These are phyloP conservation scores for Hydropsyche tenuis DNA, from an alignment of 1,140 invertebrate species.

Conservation along the genomic window DNA sequence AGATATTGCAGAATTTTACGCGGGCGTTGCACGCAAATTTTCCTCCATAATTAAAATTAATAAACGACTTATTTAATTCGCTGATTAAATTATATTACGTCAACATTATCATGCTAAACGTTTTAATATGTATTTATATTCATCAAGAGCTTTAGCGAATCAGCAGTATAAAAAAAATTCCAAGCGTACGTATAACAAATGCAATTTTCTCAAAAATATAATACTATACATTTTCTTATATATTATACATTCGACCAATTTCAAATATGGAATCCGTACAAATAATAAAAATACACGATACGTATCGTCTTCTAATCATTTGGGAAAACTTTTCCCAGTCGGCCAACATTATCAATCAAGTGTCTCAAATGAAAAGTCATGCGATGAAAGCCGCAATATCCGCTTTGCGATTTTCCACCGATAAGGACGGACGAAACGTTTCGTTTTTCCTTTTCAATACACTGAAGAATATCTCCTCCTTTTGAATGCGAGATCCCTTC, in stretches of 20 bases:
- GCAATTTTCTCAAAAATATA: too few species aligned
- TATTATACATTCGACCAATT: too few species aligned
- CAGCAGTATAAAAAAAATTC: too few species aligned
- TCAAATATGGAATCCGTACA: too few species aligned
- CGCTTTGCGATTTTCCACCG: constrained; percentile 10
- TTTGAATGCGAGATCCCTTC: constrained; percentile 24
- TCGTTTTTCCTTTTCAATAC: not conserved
- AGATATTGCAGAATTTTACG: not conserved
- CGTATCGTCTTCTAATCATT: not conserved
- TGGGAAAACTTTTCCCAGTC: not conserved
- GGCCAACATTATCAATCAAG: constrained; percentile 22
- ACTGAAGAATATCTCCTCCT: not conserved
- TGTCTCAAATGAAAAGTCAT: constrained; percentile 23
- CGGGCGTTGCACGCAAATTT: not conserved
- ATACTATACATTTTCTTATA: too few species aligned
- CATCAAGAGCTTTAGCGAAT: too few species aligned
- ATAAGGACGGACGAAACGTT: not conserved
- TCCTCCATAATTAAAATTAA: not conserved
- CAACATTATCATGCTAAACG: too few species aligned
- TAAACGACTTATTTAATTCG: not conserved
- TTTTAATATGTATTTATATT: too few species aligned
- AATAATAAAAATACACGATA: not conserved
- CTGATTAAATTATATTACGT: not conserved
- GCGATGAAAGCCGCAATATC: constrained; percentile 28
- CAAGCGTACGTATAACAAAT: too few species aligned